phyloP scores from a whole-genome alignment of 2,797 vertebrate species.

The Meda fulgida region DNA sequence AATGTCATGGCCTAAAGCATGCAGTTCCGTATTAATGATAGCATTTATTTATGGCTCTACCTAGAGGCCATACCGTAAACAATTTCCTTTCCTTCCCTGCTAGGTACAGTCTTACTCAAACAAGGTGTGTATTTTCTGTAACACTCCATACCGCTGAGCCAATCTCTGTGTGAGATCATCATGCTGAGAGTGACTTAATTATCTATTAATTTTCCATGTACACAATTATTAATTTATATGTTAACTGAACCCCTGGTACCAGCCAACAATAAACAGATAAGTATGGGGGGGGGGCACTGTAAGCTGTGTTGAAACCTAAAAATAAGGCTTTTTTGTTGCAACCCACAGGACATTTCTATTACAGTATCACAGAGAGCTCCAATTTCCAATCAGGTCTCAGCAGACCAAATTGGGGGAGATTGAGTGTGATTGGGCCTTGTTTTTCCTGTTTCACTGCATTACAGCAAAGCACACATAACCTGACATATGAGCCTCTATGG shows the following conservation, averaged over 20 bases:
- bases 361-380: constrained; percentile 58
- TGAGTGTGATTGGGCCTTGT: constrained; percentile 61
- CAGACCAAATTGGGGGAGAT: constrained; percentile 42
- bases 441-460: constrained; percentile 58
- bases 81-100: neutral
- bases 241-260: constrained; percentile 57
- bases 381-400: constrained; percentile 58
- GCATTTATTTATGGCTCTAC: constrained; percentile 52
- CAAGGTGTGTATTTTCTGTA: constrained; percentile 30
- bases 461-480: constrained; percentile 50
- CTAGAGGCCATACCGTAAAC: constrained; percentile 22
- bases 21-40: constrained; percentile 53
- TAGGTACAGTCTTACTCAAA: neutral
- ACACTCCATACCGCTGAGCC: constrained; percentile 27
- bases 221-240: constrained; percentile 58
- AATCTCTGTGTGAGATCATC: constrained; percentile 42
- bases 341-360: constrained; percentile 49
- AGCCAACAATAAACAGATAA: constrained; percentile 52
- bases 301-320: constrained; percentile 42
- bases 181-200: constrained; percentile 50
- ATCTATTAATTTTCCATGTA: constrained; percentile 60
- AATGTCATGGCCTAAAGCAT: constrained; percentile 49
- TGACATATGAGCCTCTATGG: constrained; percentile 39
- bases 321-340: constrained; percentile 45
- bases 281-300: constrained; percentile 29